phyloP scores from a whole-genome alignment of 2,113 vertebrate species.

The Apteryx owenii region DNA sequence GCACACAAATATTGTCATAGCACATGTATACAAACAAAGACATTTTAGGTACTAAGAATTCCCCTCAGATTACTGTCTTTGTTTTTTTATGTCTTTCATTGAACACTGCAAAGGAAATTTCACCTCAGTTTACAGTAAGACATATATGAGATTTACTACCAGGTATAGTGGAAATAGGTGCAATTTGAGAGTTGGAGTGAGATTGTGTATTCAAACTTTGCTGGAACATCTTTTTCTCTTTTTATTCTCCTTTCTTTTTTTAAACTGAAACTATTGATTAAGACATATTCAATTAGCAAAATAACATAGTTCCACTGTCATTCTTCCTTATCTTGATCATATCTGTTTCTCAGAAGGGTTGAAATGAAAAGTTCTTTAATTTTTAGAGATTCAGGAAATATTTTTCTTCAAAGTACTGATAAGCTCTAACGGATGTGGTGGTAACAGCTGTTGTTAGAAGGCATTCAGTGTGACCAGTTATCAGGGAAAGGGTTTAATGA shows the following conservation, averaged over 20 bases:
- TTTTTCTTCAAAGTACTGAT: neutral
- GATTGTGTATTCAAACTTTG: neutral
- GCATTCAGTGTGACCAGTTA: neutral
- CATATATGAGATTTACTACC: neutral
- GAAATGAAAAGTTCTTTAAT: neutral
- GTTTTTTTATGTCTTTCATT: neutral
- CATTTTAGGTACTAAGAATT: neutral
- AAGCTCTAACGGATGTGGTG: neutral
- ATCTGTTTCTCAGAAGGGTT: neutral
- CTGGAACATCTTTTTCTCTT: neutral
- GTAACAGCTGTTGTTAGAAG: neutral
- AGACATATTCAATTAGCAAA: neutral
- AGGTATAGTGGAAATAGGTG: neutral
- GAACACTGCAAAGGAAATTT: neutral
- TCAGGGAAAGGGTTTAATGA: slow-evolving; percentile 31
- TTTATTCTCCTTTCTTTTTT: neutral
- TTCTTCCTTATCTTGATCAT: neutral
- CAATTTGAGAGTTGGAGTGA: neutral
- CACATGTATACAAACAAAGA: neutral
- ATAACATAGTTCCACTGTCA: neutral
- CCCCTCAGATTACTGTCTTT: neutral
- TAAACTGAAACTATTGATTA: neutral
- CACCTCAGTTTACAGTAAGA: neutral
- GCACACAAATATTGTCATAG: neutral
- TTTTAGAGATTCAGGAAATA: neutral